Percentiles rank a stretch among this genome's conserved stretches.
These are phyloP conservation scores for Hedya salicella DNA, from an alignment of 2,888 invertebrate genomes.

Conservation along the genomic window DNA sequence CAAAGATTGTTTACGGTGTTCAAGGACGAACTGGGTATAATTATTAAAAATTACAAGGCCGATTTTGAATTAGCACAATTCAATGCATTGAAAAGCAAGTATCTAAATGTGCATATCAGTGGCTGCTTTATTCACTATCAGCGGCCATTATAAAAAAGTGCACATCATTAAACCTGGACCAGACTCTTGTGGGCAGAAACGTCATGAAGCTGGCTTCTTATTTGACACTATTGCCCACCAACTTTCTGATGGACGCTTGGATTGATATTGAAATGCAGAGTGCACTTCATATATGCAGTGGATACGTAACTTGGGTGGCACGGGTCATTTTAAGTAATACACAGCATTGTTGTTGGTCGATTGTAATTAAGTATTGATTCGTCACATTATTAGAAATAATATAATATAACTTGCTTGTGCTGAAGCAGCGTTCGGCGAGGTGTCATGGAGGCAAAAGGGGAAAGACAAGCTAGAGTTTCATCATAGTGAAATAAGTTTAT, in stretches of 20 bases:
- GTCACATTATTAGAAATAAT: too few species aligned
- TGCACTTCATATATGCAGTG: too few species aligned
- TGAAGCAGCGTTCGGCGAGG: too few species aligned
- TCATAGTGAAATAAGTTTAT: too few species aligned
- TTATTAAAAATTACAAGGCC: slow-evolving; percentile 1
- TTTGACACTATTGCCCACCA: slow-evolving; percentile 6
- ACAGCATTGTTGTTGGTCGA: too few species aligned
- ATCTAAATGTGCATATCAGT: background rate
- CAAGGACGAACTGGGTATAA: slow-evolving; percentile 2
- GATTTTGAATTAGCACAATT: slow-evolving; percentile 8
- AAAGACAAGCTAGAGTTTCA: too few species aligned
- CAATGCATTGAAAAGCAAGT: slow-evolving; percentile 1
- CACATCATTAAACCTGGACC: background rate
- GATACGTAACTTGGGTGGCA: too few species aligned
- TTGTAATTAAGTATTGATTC: too few species aligned
- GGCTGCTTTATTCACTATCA: background rate
- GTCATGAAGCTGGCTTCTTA: slow-evolving; percentile 5
- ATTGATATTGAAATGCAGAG: too few species aligned
- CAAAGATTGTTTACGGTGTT: background rate
- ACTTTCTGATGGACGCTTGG: slow-evolving; percentile 7
- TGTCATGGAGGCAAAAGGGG: too few species aligned
- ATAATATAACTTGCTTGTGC: too few species aligned
- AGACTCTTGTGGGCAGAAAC: background rate
- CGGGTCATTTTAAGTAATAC: too few species aligned
- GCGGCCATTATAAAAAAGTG: background rate